Conservation (phyloP, 2,888 invertebrate species). For the Agriopis aurantiaria region DNA sequence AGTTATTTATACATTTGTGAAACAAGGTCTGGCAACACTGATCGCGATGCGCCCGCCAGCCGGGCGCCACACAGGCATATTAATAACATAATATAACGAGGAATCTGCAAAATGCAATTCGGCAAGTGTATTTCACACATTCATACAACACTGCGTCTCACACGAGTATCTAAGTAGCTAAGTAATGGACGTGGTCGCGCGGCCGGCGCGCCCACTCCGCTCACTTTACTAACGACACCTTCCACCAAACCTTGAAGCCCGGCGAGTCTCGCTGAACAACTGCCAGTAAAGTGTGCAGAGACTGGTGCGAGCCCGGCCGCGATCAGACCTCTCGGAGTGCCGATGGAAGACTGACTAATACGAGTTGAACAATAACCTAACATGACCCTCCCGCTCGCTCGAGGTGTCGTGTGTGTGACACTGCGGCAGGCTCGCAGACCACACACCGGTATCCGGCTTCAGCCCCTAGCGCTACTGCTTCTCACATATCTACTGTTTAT, state of each 20-base stretch:
- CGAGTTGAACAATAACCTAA: conserved; percentile 39
- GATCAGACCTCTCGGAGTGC: conserved; percentile 39
- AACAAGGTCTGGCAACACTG: conserved; percentile 1
- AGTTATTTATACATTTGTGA: neutral
- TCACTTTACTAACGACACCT: no score
- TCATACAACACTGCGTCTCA: conserved; percentile 64
- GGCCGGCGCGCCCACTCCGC: conserved; percentile 26
- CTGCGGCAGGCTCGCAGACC: no score
- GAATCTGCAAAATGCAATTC: conserved; percentile 57
- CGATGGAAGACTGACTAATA: conserved; percentile 75
- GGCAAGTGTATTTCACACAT: conserved; percentile 46
- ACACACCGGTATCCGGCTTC: no score
- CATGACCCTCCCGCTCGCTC: conserved; percentile 43
- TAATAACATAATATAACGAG: conserved; percentile 38
- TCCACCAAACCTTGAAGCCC: no score
- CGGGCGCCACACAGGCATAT: neutral
- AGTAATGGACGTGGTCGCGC: conserved; percentile 73
- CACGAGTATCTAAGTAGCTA: conserved; percentile 51
- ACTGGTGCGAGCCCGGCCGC: no score
- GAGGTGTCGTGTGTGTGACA: conserved; percentile 36
- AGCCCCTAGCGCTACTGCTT: neutral
- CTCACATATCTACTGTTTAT: no score
- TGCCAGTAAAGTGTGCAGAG: no score
- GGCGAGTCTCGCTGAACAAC: no score
- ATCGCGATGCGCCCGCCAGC: neutral